Percentiles rank a stretch among this genome's conserved stretches.
Conservation (phyloP, 1,140 invertebrate species). For the Artemia franciscana region DNA sequence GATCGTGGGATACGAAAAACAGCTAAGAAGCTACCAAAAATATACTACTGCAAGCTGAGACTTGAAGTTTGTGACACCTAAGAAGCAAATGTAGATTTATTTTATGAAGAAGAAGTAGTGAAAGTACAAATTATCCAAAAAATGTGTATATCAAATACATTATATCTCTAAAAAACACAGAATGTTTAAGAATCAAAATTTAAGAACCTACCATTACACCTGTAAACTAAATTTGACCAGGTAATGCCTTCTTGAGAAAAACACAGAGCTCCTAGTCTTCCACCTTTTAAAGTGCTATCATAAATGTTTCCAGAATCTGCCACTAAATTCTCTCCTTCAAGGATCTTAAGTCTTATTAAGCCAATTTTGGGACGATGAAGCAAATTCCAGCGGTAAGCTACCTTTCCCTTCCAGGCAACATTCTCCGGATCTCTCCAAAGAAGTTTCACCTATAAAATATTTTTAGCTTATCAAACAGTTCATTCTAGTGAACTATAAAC, state of each 20-base stretch:
- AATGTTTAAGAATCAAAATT: too few relatives aligned
- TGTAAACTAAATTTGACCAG: conserved; percentile 84
- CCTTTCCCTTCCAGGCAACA: conserved; percentile 72
- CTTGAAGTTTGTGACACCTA: too few relatives aligned
- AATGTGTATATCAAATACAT: too few relatives aligned
- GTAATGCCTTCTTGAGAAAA: conserved; percentile 94
- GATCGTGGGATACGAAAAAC: too few relatives aligned
- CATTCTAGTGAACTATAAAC: neutral
- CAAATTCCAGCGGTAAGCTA: conserved; percentile 75
- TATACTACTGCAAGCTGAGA: too few relatives aligned
- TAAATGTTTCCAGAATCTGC: conserved; percentile 80
- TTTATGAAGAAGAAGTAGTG: too few relatives aligned
- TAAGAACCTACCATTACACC: conserved; percentile 59
- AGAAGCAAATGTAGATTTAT: too few relatives aligned
- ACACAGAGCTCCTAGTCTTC: conserved; percentile 74
- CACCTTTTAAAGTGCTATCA: conserved; percentile 65
- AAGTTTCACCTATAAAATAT: conserved; percentile 40
- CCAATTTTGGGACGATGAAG: conserved; percentile 75
- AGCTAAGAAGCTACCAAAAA: too few relatives aligned
- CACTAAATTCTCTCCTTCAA: conserved; percentile 60
- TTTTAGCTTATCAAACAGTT: neutral
- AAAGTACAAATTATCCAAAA: too few relatives aligned
- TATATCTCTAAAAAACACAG: too few relatives aligned
- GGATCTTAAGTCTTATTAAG: conserved; percentile 63
- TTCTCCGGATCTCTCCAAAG: conserved; percentile 84